These are phyloP conservation scores for Caretta caretta DNA, from an alignment of 2,113 vertebrate species.

Conservation along the genomic window DNA sequence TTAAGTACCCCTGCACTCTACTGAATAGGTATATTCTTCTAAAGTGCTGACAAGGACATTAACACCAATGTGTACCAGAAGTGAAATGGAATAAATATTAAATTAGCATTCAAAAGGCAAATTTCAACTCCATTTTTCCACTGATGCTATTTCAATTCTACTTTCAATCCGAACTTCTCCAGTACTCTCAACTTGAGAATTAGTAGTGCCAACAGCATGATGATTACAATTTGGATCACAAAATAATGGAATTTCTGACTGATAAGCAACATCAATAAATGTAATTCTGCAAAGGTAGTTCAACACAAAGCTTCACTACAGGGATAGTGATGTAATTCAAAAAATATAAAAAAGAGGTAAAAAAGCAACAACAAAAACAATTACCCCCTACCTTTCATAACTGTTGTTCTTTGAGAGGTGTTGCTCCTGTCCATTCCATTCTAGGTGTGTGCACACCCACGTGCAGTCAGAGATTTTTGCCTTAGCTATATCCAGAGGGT, in stretches of 20 bases:
- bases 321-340: neutral
- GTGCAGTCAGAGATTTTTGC: too few species aligned
- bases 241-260: neutral
- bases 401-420: too few species aligned
- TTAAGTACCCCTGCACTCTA: too few species aligned
- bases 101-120: neutral
- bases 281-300: neutral
- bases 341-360: neutral
- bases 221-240: neutral
- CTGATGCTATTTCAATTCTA: neutral
- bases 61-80: neutral
- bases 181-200: neutral
- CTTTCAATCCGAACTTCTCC: neutral
- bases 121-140: neutral
- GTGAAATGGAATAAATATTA: neutral
- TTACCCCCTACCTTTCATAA: too few species aligned
- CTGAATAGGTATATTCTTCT: neutral
- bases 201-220: neutral
- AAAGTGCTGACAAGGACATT: neutral
- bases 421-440: too few species aligned
- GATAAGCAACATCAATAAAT: neutral
- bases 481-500: too few species aligned
- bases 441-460: too few species aligned
- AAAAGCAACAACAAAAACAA: neutral
- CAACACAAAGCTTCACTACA: neutral